Evolutionary conservation across 1,140 invertebrate genomes (phyloP).

Genomic region (Drosophila chauvacae): DNA sequence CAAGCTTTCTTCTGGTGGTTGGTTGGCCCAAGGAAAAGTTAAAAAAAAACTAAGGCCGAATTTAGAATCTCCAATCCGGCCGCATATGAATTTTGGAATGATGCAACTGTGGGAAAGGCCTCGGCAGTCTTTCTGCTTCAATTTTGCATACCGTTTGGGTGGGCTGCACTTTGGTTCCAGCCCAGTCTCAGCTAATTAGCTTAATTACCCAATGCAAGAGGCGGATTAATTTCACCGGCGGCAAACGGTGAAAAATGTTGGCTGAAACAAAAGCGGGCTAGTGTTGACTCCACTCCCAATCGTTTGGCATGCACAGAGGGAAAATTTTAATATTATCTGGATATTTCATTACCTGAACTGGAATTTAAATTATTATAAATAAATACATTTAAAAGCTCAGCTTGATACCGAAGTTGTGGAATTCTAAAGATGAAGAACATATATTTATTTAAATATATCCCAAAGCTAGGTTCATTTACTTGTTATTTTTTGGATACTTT

Average conservation of each 20-base stretch:
- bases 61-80: slow-evolving; percentile 12
- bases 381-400: background rate
- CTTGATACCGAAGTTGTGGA: background rate
- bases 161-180: slow-evolving; percentile 59
- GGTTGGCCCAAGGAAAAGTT: background rate
- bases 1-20: slow-evolving; percentile 22
- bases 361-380: background rate
- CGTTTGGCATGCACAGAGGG: slow-evolving; percentile 27
- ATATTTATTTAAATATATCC: too few relatives aligned
- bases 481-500: background rate
- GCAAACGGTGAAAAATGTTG: slow-evolving; percentile 57
- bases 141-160: slow-evolving; percentile 34
- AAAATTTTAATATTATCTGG: background rate
- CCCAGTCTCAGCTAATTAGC: slow-evolving; percentile 66
- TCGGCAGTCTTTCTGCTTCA: background rate
- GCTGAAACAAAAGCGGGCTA: slow-evolving; percentile 54
- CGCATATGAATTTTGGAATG: slow-evolving; percentile 14
- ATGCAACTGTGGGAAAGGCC: slow-evolving; percentile 48
- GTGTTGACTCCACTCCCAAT: slow-evolving; percentile 63
- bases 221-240: slow-evolving; percentile 57
- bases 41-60: background rate
- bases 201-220: slow-evolving; percentile 66
- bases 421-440: background rate
- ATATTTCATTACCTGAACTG: background rate
- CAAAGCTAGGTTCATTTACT: background rate